Evolutionary conservation across 92 coral and sea anemone species (phyloP), one percentile per base, ranked within the genome.

Genomic region (Isaurus tuberculatus): DNA sequence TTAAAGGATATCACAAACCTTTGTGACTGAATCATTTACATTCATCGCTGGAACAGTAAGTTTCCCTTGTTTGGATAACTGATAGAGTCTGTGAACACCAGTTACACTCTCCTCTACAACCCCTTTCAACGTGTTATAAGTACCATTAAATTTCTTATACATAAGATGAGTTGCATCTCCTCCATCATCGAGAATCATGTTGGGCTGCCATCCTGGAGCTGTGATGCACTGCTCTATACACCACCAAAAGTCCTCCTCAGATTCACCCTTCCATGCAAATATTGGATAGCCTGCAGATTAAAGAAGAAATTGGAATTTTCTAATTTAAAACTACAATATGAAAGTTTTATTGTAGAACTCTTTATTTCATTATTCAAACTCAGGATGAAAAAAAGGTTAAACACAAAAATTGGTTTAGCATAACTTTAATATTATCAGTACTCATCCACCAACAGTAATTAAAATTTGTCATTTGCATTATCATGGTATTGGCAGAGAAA

Each of bases 241-340:
- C 99, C 99, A 97, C 99, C 99, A 97, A 73, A 97, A 97, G 42
- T 97, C 99, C 73, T 97, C 99, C 86, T 97, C 99, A 34, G 98
- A 88, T 70, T 97, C 99, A 9, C 98, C 99, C 81, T 97, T 97
- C 99, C 99, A 97, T 9, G 99, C 99, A 91, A 90, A 97, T 79
- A 94, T 94, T 51, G 99, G 95, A 78, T 84, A 88, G 22, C 97
- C 98, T 95, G 72, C 46, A 42, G 7, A 17, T 13, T 55, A 22
- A 55, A 55, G 2, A 17, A 55, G 22, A 55, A 55, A 55, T 14
- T 6, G 25, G 2, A 2, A 55, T 7, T 55, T 63, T 8, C 33
- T 42, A 19, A 28, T 8, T 43, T 40, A 40, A n/a, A n/a, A 7
- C 43, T 4, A 53, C 22, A 17, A 53, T 6, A 23, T 28, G 19